Evolutionary conservation across 2,888 invertebrate species (phyloP), one percentile per base, ranked within the genome.

Genomic region (Yponomeuta cagnagella): DNA sequence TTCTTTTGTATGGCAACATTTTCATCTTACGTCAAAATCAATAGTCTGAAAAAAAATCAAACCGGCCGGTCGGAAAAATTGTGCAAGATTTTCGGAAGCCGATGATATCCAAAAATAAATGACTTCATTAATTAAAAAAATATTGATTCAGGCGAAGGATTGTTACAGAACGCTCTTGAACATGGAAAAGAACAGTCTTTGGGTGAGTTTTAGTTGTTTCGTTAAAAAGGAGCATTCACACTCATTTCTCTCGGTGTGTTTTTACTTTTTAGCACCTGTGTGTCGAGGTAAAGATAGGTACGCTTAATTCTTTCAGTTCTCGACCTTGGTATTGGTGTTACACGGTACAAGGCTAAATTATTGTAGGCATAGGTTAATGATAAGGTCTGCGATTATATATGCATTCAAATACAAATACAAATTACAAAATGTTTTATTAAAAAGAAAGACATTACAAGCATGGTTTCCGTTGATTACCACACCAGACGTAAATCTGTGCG

Each of bases 81-180:
- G 33, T 58, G 52, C 15, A 8, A 65, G 1, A 67, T 37, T 33
- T 37, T 43, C 8, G 15, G 15, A 31, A 15, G 12, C 66, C 10
- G 10, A 6, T 23, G 23, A 23, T 23, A 23, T 23, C 23, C 2
- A 67, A 31, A 15, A 37, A 43, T 15, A 33, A 81, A 90, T 90
- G 89, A 81, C 82, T 82, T 79, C 77, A 71, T 78, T 79, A 72
- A 82, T 90, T 74, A 90, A 86, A 82, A 86, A 86, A 74, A 73
- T 88, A 75, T 75, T 90, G 70, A 79, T 78, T 69, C 78, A 79
- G 73, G 88, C 81, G 37, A 84, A 78, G 72, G 80, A 82, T 73
- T 84, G 80, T 74, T 90, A 83, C 74, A 85, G 77, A 74, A 81
- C 75, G 70, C 77, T 85, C 30, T 67, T 84, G 71, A 82, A 86